phyloP scores from a whole-genome alignment of 2,113 vertebrate genomes.

The Delphinus delphis region DNA sequence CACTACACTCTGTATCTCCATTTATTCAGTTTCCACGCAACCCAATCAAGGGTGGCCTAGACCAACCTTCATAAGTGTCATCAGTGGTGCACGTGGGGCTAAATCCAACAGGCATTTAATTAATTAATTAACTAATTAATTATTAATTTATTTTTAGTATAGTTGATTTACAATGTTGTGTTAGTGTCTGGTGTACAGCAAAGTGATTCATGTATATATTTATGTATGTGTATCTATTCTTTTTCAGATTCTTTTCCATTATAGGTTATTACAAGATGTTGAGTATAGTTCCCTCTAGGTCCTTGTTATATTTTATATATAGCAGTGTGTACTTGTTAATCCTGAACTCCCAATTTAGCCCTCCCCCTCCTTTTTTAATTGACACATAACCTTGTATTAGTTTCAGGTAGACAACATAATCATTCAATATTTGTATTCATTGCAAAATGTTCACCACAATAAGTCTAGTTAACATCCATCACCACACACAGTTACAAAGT shows the following conservation, averaged over 20 bases:
- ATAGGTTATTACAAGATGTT: neutral
- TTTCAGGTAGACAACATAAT: neutral
- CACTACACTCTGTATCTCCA: neutral
- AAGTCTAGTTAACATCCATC: neutral
- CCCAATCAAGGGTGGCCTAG: neutral
- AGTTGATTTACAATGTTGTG: neutral
- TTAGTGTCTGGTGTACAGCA: neutral
- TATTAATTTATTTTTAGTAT: neutral
- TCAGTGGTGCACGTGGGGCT: no score
- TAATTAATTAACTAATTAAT: neutral
- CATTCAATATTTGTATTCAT: neutral
- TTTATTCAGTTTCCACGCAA: neutral
- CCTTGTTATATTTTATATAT: neutral
- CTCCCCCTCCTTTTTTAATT: neutral
- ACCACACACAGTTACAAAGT: neutral
- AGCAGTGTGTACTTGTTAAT: neutral
- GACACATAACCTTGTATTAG: neutral
- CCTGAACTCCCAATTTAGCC: neutral
- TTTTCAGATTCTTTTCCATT: neutral
- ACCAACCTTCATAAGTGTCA: neutral
- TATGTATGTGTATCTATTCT: neutral
- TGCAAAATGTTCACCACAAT: neutral
- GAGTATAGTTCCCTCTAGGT: neutral
- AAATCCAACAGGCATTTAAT: neutral
- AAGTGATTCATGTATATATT: neutral